phyloP scores from a whole-genome alignment of 2,113 vertebrate genomes.

The Petaurus breviceps region DNA sequence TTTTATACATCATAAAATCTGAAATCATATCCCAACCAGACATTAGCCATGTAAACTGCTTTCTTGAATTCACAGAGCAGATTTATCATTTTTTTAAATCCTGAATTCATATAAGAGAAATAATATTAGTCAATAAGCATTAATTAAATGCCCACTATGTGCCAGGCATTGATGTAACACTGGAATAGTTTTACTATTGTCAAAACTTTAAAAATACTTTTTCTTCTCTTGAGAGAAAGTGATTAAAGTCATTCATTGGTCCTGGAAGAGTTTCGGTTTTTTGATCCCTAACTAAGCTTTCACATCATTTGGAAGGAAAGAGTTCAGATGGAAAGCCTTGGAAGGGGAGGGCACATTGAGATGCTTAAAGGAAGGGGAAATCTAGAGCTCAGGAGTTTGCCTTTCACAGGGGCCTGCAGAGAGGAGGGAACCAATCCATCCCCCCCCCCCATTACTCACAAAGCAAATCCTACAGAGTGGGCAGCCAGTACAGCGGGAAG shows the following conservation, averaged over 20 bases:
- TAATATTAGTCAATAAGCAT: not conserved
- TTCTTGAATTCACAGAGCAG: not conserved
- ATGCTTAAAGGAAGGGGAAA: slow-evolving; percentile 37
- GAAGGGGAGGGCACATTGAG: slow-evolving; percentile 28
- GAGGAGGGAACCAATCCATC: not conserved
- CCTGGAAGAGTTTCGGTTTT: not conserved
- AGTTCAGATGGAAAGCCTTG: not conserved
- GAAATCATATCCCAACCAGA: not conserved
- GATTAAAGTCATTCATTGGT: not conserved
- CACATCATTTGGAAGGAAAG: not conserved
- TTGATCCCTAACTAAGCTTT: not conserved
- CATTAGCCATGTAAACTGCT: not conserved
- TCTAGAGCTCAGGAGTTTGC: not conserved
- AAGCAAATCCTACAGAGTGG: slow-evolving; percentile 16
- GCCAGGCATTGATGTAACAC: not conserved
- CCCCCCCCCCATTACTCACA: not conserved
- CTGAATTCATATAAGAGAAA: not conserved
- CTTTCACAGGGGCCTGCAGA: slow-evolving; percentile 35
- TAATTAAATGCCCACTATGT: not conserved
- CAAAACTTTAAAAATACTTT: not conserved
- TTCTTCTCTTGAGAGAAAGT: not conserved
- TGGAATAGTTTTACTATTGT: not conserved
- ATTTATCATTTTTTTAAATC: not conserved
- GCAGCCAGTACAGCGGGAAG: not conserved
- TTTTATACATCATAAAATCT: not conserved